Evolutionary conservation across 2,797 vertebrate genomes (phyloP).

Genomic region (Smutsia temminckii): DNA sequence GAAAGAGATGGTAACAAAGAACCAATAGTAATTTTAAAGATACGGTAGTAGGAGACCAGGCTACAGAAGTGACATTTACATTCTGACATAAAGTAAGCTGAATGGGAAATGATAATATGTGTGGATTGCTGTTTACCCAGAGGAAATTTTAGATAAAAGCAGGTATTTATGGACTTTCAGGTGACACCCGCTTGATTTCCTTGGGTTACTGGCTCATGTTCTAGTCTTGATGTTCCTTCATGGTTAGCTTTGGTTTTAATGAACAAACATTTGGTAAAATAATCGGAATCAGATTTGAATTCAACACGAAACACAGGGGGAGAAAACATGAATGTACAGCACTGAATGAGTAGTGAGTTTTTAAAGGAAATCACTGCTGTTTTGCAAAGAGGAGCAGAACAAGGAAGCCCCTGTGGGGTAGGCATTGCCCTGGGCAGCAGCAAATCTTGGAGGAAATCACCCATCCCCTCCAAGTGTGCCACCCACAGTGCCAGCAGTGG

Average conservation of each 20-base stretch:
- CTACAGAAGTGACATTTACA: neutral
- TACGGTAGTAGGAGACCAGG: neutral
- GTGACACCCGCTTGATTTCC: neutral
- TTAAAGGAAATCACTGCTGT: neutral
- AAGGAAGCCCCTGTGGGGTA: neutral
- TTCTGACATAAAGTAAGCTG: neutral
- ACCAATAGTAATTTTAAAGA: neutral
- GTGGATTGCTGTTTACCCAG: neutral
- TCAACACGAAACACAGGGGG: neutral
- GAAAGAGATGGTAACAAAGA: neutral
- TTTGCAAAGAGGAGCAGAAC: neutral
- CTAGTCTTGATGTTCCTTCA: neutral
- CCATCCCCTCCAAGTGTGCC: neutral
- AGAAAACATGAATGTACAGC: neutral
- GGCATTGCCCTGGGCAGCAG: neutral
- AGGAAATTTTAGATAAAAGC: neutral
- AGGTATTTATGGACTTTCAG: neutral
- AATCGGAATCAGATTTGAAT: constrained; percentile 10
- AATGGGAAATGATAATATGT: neutral
- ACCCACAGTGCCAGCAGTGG: neutral
- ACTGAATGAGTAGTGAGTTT: neutral
- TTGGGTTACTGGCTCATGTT: neutral
- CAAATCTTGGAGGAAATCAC: neutral
- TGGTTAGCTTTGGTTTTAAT: constrained; percentile 34
- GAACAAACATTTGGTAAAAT: constrained; percentile 25